phyloP scores from a whole-genome alignment of 1,140 invertebrate genomes.

The Heliconius hermathena region DNA sequence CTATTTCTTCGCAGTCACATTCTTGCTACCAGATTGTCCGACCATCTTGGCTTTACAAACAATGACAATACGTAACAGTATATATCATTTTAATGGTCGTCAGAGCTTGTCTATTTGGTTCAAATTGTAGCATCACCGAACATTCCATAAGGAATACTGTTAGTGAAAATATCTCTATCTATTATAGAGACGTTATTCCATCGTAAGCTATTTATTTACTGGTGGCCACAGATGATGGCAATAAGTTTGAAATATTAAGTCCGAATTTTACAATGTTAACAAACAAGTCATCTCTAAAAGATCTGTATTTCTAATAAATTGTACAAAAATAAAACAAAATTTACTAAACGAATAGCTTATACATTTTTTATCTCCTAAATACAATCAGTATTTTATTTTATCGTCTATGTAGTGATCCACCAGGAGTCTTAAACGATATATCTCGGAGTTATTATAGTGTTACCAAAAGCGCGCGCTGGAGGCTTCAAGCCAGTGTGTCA shows the following conservation, averaged over 20 bases:
- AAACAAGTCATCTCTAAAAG: too few relatives aligned
- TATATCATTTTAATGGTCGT: conserved; percentile 26
- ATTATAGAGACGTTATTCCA: background rate
- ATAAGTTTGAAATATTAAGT: too few relatives aligned
- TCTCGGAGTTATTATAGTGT: conserved; percentile 11
- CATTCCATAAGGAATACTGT: conserved; percentile 11
- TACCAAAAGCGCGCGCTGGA: conserved; percentile 23
- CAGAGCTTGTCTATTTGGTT: conserved; percentile 17
- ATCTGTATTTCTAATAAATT: too few relatives aligned
- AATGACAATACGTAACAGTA: conserved; percentile 35
- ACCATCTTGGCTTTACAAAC: conserved; percentile 33
- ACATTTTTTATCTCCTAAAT: background rate
- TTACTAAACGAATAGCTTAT: background rate
- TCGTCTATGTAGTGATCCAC: background rate
- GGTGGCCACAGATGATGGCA: background rate
- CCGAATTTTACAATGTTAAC: too few relatives aligned
- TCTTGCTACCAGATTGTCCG: conserved; percentile 40
- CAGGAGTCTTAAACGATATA: background rate
- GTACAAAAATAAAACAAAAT: too few relatives aligned
- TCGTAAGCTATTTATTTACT: background rate
- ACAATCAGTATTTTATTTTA: background rate
- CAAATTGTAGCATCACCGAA: conserved; percentile 13
- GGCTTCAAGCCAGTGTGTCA: conserved; percentile 41
- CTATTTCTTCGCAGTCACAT: conserved; percentile 39
- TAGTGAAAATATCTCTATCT: background rate